Evolutionary conservation across 1,140 invertebrate genomes (phyloP).

Genomic region (Oryctes rhinoceros): DNA sequence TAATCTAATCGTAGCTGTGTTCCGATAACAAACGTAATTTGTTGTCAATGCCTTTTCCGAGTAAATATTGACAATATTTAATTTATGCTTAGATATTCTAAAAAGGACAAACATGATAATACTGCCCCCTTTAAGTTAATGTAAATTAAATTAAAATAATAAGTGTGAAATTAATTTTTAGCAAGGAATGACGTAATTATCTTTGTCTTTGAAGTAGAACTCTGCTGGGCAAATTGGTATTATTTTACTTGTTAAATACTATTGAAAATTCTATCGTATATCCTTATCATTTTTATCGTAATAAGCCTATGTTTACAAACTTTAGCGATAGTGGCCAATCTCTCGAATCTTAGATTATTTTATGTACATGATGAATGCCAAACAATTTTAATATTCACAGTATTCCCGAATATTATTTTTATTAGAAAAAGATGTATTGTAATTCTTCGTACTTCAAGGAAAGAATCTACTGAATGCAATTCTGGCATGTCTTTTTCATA

Average conservation of each 20-base stretch:
- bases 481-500: too few relatives aligned
- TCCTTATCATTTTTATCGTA: neutral
- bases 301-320: neutral
- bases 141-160: too few relatives aligned
- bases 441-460: too few relatives aligned
- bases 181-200: too few relatives aligned
- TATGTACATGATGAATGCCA: too few relatives aligned
- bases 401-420: too few relatives aligned
- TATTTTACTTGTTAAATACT: neutral
- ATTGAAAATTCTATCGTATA: neutral
- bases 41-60: neutral
- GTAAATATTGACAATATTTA: slow-evolving; percentile 15
- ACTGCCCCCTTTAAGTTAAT: too few relatives aligned
- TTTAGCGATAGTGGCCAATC: neutral
- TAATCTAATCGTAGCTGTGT: neutral
- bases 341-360: neutral
- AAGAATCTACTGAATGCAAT: too few relatives aligned
- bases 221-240: neutral
- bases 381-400: too few relatives aligned
- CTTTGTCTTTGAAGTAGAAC: too few relatives aligned
- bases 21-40: neutral
- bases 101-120: neutral
- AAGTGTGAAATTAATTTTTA: too few relatives aligned
- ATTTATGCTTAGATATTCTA: slow-evolving; percentile 17
- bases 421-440: too few relatives aligned